Percentiles rank a stretch among this genome's conserved stretches.
phyloP scores from a whole-genome alignment of 1,140 invertebrate species.

The Meloidogyne chitwoodi region DNA sequence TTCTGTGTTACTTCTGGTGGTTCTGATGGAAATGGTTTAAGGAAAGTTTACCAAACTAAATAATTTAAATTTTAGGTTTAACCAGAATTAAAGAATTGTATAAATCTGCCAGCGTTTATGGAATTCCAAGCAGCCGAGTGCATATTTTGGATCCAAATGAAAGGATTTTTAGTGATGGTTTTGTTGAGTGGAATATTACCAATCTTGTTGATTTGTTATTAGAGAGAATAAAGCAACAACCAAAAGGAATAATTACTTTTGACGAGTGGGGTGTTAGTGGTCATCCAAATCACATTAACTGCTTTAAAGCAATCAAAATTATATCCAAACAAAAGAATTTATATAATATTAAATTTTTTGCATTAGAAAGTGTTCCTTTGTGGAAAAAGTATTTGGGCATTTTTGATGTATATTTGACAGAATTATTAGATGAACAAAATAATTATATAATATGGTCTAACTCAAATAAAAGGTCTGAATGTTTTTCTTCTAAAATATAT shows the following conservation, averaged over 20 bases:
- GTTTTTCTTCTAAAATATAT: background rate
- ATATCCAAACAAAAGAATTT: constrained; percentile 35
- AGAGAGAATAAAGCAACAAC: constrained; percentile 64
- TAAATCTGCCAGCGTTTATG: background rate
- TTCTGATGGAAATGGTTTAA: constrained; percentile 27
- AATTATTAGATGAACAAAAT: background rate
- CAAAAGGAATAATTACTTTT: constrained; percentile 74
- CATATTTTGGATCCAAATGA: constrained; percentile 70
- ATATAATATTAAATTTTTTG: constrained; percentile 43
- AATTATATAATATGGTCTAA: background rate
- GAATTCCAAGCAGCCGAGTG: constrained; percentile 60
- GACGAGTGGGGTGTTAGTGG: constrained; percentile 81
- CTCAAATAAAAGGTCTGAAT: background rate
- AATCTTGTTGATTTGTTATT: constrained; percentile 56
- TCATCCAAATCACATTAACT: constrained; percentile 79
- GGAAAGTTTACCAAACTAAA: background rate
- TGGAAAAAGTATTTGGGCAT: constrained; percentile 73
- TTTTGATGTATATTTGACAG: constrained; percentile 52
- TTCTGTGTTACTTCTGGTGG: constrained; percentile 81
- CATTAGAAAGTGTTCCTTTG: constrained; percentile 42
- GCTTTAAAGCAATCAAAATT: constrained; percentile 45
- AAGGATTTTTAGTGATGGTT: constrained; percentile 70
- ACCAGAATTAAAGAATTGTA: constrained; percentile 1
- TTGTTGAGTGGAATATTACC: constrained; percentile 44
- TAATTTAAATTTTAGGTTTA: background rate